These are phyloP conservation scores for Perca flavescens DNA, from an alignment of 2,113 vertebrate species.

Conservation along the genomic window DNA sequence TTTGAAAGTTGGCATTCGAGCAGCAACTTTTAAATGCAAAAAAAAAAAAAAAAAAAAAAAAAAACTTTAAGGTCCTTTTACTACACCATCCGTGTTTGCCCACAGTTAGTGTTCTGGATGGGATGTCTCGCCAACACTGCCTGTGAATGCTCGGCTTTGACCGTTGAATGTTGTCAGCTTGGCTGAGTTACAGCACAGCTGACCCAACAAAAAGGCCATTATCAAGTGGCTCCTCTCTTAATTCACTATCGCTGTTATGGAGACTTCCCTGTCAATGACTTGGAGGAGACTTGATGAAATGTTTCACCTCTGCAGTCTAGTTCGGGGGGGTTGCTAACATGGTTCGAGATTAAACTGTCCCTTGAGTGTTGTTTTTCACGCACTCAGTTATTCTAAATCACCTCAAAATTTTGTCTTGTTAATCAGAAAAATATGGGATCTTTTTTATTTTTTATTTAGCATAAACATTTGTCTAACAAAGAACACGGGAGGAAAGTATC, in stretches of 20 bases:
- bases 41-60: background rate
- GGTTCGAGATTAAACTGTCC: background rate
- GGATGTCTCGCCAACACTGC: background rate
- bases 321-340: background rate
- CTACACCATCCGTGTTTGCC: background rate
- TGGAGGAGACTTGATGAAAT: background rate
- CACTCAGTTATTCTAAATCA: slow-evolving; percentile 5
- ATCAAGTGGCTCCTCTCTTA: background rate
- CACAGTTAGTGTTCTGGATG: background rate
- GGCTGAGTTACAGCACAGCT: background rate
- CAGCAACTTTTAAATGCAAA: background rate
- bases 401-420: background rate
- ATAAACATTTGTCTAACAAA: slow-evolving; percentile 23
- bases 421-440: background rate
- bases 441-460: slow-evolving; percentile 4
- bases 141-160: background rate
- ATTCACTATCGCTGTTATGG: background rate
- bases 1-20: background rate
- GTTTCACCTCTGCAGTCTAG: background rate
- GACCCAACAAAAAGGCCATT: background rate
- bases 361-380: background rate
- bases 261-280: background rate
- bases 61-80: background rate
- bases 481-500: slow-evolving; percentile 27
- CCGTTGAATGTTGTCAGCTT: background rate